Evolutionary conservation across 1,140 invertebrate species (phyloP), one percentile per base, ranked within the genome.

Genomic region (Saccostrea glomerata): DNA sequence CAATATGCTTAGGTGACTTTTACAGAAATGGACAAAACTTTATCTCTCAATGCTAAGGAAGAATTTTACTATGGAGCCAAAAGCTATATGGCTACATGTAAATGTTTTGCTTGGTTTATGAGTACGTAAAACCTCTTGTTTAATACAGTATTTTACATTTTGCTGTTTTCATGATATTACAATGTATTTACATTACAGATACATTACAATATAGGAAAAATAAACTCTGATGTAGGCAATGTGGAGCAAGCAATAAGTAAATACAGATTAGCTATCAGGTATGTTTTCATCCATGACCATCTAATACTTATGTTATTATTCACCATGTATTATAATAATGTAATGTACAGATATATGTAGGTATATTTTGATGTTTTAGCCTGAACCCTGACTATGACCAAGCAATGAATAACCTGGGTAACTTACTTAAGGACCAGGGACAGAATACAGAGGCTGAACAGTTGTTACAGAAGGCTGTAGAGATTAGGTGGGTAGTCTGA

Each of bases 331-430:
- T 36, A 36, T 36, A 47, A 47, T 47, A 47, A 20, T 63, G 17
- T 20, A 63, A 2, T 20, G 17, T 47, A 56, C 30, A 1, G 30
- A 36, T 36, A 36, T 36, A 55, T 3, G 4, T 15, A 58, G 7
- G 25, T 85, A 47, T 82, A 82, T 12, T n/a, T 84, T 23, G 13
- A 12, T 85, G 11, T 87, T 91, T 90, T 92, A 97, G 97, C 89
- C 95, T 99, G 23, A 97, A 98, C 96, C 98, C 98, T 12, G 95
- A 97, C 23, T 99, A 99, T 95, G 98, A 98, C 95, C 98, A 99
- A 95, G 98, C 98, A 0, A 97, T 99, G 97, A 99, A 99, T 94
- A 99, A 99, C 95, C 96, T 99, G 73, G 98, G 97, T 0, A 99
- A 99, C 96, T 96, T 99, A 86, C 95, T 98, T 54, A 97, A 98